Percentiles rank a stretch among this genome's conserved stretches.
These are phyloP conservation scores for Agrenia bidenticulata DNA, from an alignment of 2,888 invertebrate species.

Conservation along the genomic window DNA sequence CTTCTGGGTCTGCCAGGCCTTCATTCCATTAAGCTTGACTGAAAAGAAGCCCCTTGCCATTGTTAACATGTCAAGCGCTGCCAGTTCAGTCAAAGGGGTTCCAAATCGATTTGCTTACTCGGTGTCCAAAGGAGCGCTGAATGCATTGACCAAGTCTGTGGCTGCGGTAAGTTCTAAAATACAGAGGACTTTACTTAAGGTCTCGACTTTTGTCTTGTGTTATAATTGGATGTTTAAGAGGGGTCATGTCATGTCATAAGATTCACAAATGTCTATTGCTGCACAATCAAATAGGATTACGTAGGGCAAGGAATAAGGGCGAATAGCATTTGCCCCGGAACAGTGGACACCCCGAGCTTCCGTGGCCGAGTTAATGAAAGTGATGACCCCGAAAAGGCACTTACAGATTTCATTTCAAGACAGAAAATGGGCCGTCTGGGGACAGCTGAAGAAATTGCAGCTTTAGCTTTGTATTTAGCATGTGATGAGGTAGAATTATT, in stretches of 20 bases:
- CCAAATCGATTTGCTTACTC: constrained; percentile 53
- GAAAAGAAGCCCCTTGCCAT: constrained; percentile 46
- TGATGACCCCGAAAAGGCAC: constrained; percentile 48
- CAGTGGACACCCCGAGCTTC: constrained; percentile 52
- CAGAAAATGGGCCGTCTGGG: constrained; percentile 54
- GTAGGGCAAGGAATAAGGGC: constrained; percentile 53
- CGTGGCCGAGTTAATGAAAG: constrained; percentile 44
- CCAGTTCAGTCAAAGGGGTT: constrained; percentile 53
- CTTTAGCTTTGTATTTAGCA: constrained; percentile 54
- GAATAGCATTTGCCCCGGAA: constrained; percentile 54
- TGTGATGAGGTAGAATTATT: constrained; percentile 53
- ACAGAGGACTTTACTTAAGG: too few species aligned
- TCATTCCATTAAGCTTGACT: constrained; percentile 51
- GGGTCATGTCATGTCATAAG: too few species aligned
- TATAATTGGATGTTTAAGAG: too few species aligned
- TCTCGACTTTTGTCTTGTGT: too few species aligned
- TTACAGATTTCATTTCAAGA: constrained; percentile 50
- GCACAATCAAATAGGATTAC: too few species aligned
- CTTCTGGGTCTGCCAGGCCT: constrained; percentile 53
- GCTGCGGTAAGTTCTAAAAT: constrained; percentile 44
- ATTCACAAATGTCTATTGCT: too few species aligned
- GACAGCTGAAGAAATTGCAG: constrained; percentile 54
- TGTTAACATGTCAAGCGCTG: constrained; percentile 54
- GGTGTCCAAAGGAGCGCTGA: constrained; percentile 54
- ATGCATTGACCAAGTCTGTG: constrained; percentile 54